A percentile compares a stretch with the other conserved stretches of the same genome.
phyloP scores from a whole-genome alignment of 1,140 invertebrate species.

The Sycobia sp. region DNA sequence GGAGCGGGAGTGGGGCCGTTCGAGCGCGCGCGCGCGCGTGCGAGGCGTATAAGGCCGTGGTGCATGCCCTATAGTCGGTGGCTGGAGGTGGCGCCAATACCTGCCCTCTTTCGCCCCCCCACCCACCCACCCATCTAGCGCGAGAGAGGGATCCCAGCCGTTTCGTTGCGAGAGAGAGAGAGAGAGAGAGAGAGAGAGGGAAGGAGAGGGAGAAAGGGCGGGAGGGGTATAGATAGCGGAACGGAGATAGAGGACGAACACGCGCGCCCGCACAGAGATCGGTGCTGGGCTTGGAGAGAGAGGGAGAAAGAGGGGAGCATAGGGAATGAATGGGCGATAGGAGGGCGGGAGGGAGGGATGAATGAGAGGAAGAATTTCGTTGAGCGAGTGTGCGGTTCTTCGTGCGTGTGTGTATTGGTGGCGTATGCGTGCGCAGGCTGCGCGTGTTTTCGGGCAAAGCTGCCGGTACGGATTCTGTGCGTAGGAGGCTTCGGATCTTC shows the following conservation, averaged over 20 bases:
- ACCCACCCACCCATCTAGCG: neutral
- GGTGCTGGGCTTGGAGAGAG: too few relatives aligned
- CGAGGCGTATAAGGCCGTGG: constrained; percentile 60
- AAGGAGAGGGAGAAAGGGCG: neutral
- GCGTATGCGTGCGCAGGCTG: too few relatives aligned
- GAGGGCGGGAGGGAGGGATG: neutral
- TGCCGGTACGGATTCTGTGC: too few relatives aligned
- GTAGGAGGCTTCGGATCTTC: too few relatives aligned
- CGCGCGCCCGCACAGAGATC: too few relatives aligned
- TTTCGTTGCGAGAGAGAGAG: neutral
- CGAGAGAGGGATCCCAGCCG: too few relatives aligned
- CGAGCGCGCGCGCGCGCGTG: constrained; percentile 16
- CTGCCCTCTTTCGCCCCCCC: constrained; percentile 43
- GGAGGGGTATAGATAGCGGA: neutral
- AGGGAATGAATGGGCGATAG: too few relatives aligned
- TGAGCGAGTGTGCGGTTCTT: too few relatives aligned
- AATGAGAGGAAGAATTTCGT: constrained; percentile 21
- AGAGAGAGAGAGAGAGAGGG: neutral
- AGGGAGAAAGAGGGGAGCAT: too few relatives aligned
- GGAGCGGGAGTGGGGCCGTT: constrained; percentile 39
- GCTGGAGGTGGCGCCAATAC: constrained; percentile 62
- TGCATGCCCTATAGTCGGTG: constrained; percentile 52
- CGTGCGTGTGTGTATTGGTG: too few relatives aligned
- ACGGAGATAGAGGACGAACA: neutral
- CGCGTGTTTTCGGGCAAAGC: too few relatives aligned